Evolutionary conservation across 2,113 vertebrate species (phyloP), one percentile per base, ranked within the genome.

Genomic region (Neogobius melanostomus): DNA sequence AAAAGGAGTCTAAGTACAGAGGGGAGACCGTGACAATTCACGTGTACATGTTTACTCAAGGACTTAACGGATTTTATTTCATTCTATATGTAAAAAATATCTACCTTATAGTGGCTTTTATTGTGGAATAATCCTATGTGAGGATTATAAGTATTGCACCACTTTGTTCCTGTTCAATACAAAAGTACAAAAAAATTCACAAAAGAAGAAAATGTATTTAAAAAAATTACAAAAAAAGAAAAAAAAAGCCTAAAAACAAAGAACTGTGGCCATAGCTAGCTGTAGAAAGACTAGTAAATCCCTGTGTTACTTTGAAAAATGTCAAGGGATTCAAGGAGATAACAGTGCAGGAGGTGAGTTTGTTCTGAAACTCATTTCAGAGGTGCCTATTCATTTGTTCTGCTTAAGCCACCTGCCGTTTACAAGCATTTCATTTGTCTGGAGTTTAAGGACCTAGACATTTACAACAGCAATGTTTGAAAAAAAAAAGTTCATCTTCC

Each of bases 11-110:
- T 86, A 92, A 91, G 90, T 77, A 89, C 91, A 82, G 93, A 93
- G 93, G 95, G 94, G 93, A 91, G 68, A 90, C 54, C 90, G 93
- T 86, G 95, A 95, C 94, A 95, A 93, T 95, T 97, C 95, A 95
- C 8, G 95, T 97, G 95, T 98, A 94, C 94, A 95, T 96, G 96
- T 98, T 98, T 98, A 98, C 96, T 97, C 95, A 96, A 97, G 95
- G 96, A 97, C 95, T 95, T 94, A 91, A 93, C 42, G 77, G 90
- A 85, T 92, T 91, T 93, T 74, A 80, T 87, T 87, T 81, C 82
- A 75, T 90, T 89, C 79, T 76, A 87, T 95, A 94, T 96, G 95
- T 95, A 94, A 93, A 93, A 93, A 94, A 91, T 92, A 94, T 94
- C 94, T 95, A 96, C 95, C 94, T 95, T 92, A 91, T 94, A 95